These are phyloP conservation scores for Muscidifurax raptorellus DNA, from an alignment of 1,140 invertebrate genomes.

Conservation along the genomic window DNA sequence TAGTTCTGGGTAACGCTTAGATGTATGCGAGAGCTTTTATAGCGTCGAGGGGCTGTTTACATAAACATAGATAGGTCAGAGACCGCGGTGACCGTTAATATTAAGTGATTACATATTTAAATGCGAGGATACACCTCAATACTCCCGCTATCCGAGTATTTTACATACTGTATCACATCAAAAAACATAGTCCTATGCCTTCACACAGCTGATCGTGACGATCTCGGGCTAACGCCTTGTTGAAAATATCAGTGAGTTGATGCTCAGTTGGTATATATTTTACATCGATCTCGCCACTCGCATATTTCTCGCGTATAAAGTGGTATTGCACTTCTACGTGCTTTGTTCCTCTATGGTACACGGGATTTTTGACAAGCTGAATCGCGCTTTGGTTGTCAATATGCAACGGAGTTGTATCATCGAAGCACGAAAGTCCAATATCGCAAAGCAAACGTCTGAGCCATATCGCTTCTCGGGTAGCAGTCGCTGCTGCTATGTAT, in stretches of 20 bases:
- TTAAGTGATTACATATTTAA: too few relatives aligned
- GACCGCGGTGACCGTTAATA: too few relatives aligned
- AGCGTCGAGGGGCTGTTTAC: too few relatives aligned
- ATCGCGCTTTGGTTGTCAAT: constrained; percentile 65
- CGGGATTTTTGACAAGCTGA: constrained; percentile 66
- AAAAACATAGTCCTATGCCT: neutral
- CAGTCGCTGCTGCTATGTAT: constrained; percentile 55
- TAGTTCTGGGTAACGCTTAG: too few relatives aligned
- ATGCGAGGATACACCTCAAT: constrained; percentile 8
- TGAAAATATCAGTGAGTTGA: constrained; percentile 58
- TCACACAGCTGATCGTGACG: constrained; percentile 26
- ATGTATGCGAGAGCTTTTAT: too few relatives aligned
- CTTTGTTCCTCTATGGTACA: constrained; percentile 66
- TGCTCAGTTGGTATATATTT: constrained; percentile 51
- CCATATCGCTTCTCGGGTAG: constrained; percentile 57
- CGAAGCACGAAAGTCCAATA: constrained; percentile 56
- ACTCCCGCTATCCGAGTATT: constrained; percentile 47
- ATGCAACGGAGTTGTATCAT: constrained; percentile 32
- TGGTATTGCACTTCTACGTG: constrained; percentile 69
- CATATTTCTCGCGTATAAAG: constrained; percentile 62
- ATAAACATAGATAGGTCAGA: too few relatives aligned
- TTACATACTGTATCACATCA: too few relatives aligned
- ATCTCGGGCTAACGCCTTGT: constrained; percentile 54
- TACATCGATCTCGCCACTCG: constrained; percentile 50
- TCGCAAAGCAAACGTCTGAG: constrained; percentile 58